Evolutionary conservation across 1,140 invertebrate species (phyloP).

Genomic region (Elysia chlorotica): DNA sequence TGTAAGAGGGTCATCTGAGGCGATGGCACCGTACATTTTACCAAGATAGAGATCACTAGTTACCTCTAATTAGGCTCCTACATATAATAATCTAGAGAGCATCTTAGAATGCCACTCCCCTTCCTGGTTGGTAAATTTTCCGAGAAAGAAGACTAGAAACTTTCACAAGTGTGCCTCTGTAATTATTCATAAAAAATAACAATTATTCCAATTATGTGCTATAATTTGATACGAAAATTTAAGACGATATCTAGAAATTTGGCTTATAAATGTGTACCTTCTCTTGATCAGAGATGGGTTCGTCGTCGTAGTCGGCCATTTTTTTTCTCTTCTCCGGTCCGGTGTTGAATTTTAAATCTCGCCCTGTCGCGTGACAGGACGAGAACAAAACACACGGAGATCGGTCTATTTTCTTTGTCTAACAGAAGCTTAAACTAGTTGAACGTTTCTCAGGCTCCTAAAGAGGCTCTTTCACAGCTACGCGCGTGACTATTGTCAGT

Average conservation of each 20-base stretch:
- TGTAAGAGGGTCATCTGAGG: too few species aligned
- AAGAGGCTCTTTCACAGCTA: not conserved
- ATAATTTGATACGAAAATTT: too few species aligned
- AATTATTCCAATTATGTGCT: too few species aligned
- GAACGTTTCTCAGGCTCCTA: not conserved
- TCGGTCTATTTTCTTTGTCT: not conserved
- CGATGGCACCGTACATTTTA: too few species aligned
- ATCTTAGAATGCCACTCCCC: constrained; percentile 20
- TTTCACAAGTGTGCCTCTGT: too few species aligned
- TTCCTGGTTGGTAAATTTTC: constrained; percentile 7
- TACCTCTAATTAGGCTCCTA: too few species aligned
- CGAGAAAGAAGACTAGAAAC: not conserved
- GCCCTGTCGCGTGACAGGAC: not conserved
- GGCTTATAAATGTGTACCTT: constrained; percentile 46
- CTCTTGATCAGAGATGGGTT: constrained; percentile 59
- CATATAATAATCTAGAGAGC: too few species aligned
- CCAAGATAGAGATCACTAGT: too few species aligned
- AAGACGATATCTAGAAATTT: too few species aligned
- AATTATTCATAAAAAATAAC: too few species aligned
- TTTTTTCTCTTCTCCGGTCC: constrained; percentile 36
- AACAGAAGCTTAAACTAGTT: not conserved
- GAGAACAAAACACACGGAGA: not conserved
- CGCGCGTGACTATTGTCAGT: not conserved
- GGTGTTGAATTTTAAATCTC: constrained; percentile 17
- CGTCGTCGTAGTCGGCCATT: constrained; percentile 56